Evolutionary conservation across 1,140 invertebrate species (phyloP).

Genomic region (Coptotermes formosanus): DNA sequence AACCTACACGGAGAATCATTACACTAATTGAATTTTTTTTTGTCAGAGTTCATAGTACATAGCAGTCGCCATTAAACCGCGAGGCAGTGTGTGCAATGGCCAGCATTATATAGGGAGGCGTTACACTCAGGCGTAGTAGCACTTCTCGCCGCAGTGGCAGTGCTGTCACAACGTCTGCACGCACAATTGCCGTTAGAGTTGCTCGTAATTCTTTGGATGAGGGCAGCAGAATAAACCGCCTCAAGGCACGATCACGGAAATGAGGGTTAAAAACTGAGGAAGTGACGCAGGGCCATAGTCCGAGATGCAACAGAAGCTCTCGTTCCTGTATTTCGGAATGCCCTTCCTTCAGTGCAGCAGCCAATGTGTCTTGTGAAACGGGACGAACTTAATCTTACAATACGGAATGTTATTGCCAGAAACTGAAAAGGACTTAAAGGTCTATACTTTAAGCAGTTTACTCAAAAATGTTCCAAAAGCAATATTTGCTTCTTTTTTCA

Average conservation of each 20-base stretch:
- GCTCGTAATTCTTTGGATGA: not conserved
- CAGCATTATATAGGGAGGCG: not conserved
- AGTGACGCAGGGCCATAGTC: not conserved
- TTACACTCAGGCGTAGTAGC: not conserved
- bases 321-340: not conserved
- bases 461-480: too few species aligned
- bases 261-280: slow-evolving; percentile 10
- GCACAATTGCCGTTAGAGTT: not conserved
- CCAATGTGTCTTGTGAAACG: too few species aligned
- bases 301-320: not conserved
- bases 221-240: not conserved
- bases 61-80: not conserved
- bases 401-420: too few species aligned
- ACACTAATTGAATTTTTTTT: not conserved
- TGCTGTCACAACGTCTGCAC: not conserved
- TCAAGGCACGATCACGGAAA: not conserved
- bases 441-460: too few species aligned
- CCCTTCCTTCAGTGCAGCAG: not conserved
- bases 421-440: too few species aligned
- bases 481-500: too few species aligned
- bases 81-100: not conserved
- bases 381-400: too few species aligned
- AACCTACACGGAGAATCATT: not conserved
- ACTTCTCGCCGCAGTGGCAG: not conserved
- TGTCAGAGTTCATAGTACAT: too few species aligned